phyloP scores from a whole-genome alignment of 2,113 vertebrate species.

The Coregonus clupeaformis region DNA sequence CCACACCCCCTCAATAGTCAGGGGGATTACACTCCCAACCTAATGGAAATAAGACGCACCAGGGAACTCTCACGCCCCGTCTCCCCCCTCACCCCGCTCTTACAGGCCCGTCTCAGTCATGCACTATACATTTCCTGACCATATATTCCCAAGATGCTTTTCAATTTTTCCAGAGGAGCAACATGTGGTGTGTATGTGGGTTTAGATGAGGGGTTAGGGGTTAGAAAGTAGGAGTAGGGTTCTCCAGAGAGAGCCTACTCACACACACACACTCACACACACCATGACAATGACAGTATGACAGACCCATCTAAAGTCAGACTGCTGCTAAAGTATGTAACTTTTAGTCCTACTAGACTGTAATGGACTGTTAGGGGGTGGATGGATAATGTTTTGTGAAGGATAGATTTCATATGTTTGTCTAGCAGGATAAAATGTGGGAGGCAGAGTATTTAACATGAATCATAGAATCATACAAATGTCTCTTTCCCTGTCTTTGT shows the following conservation, averaged over 20 bases:
- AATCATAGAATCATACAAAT: too few relatives aligned
- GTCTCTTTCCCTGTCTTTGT: too few relatives aligned
- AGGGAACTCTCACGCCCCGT: not conserved
- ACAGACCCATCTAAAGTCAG: conserved; percentile 55
- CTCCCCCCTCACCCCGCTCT: conserved; percentile 7
- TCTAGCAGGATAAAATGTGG: conserved; percentile 1
- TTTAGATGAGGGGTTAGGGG: conserved; percentile 56
- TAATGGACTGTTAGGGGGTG: conserved; percentile 63
- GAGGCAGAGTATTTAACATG: too few relatives aligned
- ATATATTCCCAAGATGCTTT: conserved; percentile 67
- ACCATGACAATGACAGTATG: conserved; percentile 9
- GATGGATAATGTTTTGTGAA: conserved; percentile 19
- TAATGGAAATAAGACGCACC: conserved; percentile 69
- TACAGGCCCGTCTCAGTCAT: conserved; percentile 70
- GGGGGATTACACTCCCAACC: conserved; percentile 67
- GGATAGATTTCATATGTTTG: conserved; percentile 31
- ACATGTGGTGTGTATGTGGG: too few relatives aligned
- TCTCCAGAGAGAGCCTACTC: conserved; percentile 11
- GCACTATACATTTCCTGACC: conserved; percentile 78
- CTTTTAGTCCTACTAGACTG: conserved; percentile 34
- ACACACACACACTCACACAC: too few relatives aligned
- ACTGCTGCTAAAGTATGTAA: conserved; percentile 63
- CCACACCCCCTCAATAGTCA: conserved; percentile 55
- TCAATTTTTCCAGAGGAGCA: too few relatives aligned
- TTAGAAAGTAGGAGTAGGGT: conserved; percentile 29